Evolutionary conservation across 2,113 vertebrate genomes (phyloP), one percentile per base, ranked within the genome.

Genomic region (Callorhinus ursinus): DNA sequence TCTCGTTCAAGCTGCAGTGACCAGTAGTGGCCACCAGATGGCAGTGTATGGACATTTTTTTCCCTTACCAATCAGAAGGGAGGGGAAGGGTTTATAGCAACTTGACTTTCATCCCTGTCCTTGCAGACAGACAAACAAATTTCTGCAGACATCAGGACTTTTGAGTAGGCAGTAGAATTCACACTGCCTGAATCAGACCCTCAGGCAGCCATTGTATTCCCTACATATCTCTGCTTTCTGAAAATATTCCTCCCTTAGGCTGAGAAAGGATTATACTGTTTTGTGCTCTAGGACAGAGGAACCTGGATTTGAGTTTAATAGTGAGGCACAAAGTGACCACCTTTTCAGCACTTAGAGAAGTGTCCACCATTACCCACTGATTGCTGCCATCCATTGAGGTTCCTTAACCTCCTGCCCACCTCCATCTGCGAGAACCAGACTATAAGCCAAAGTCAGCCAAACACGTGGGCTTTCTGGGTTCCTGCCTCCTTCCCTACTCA

Each of bases 1-100:
- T 76, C 33, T 81, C 57, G 87, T 33, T 42, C 7, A 82, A 81
- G 13, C 3, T 28, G 81, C 88, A 96, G 55, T 93, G 57, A 90
- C 42, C 15, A 94, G 5, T 0, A 12, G 1, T 10, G 3, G 0
- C 90, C 98, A 97, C 95, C 92, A 97, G 98, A 97, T 98, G 98
- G 96, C 97, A 98, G 88, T 96, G n/a, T 87, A 81, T 88, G 36
- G 98, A 97, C 77, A 94, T 63, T 63, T 96, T 96, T 97, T 46
- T 8, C 7, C n/a, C 51, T 72, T 77, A 39, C 55, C 76, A 80
- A 69, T 76, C 53, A 82, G 3, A 19, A 46, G 18, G 12, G 57
- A 59, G 22, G 49, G 59, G 81, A 63, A 72, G 65, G n/a, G 46
- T 77, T 94, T 53, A 8, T 49, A 46, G 84, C 81, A 88, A 90